A percentile compares a stretch with the other conserved stretches of the same genome.
Conservation (phyloP, 2,113 vertebrate species). For the Corythoichthys intestinalis region DNA sequence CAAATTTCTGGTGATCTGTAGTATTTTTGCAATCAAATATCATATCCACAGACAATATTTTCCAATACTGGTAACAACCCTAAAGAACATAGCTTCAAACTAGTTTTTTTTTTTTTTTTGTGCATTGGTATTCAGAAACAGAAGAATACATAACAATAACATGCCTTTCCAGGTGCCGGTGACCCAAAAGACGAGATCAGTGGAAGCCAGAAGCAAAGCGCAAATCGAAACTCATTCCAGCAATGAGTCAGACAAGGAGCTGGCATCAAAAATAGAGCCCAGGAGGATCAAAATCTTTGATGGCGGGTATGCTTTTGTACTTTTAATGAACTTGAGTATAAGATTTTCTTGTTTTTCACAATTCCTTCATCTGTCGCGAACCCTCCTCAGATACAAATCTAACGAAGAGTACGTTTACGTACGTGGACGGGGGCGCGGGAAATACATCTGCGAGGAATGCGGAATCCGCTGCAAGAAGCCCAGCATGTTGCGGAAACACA, state of each 20-base stretch:
- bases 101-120: background rate
- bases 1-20: too few species aligned
- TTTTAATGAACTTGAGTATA: background rate
- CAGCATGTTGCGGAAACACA: constrained; percentile 98
- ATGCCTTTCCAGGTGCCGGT: constrained; percentile 52
- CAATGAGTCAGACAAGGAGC: constrained; percentile 87
- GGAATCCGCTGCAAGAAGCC: constrained; percentile 98
- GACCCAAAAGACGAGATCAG: constrained; percentile 72
- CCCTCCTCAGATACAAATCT: constrained; percentile 84
- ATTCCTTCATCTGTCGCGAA: background rate
- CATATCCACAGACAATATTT: too few species aligned
- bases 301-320: constrained; percentile 81
- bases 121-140: constrained; percentile 2
- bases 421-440: constrained; percentile 91
- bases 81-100: background rate
- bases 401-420: constrained; percentile 98
- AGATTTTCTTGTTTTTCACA: background rate
- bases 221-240: constrained; percentile 78
- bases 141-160: background rate
- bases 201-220: constrained; percentile 81
- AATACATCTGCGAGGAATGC: constrained; percentile 98
- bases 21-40: too few species aligned
- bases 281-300: constrained; percentile 98
- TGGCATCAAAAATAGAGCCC: constrained; percentile 83
- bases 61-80: too few species aligned